Base-by-base conservation (phyloP, 2,797 vertebrate species). In the Lithobates sylvaticus region DNA sequence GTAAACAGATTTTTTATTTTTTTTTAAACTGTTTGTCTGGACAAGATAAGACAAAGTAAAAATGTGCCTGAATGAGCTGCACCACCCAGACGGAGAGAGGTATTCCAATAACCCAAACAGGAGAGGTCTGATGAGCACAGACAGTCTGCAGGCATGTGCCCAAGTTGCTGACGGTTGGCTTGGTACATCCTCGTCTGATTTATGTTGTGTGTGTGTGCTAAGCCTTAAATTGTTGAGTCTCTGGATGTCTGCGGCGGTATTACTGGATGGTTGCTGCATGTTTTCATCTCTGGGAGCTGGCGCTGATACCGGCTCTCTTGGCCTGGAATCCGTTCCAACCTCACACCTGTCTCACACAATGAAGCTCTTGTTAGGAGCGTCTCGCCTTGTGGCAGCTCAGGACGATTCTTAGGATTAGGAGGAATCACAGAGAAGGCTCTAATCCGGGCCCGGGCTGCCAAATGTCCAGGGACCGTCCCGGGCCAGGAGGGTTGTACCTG, bases 311-410 rank as follows among this genome's bases (percentile, higher is more conserved):
- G 84, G 90, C 88, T 70, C 83, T 88, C 88, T 85, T 95, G 95
- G 94, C 94, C 1, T 88, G 2, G 23, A 47, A 78, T 90, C 94
- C 90, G 88, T 83, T 90, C 91, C 93, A 92, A 90, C 94, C 94
- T 95, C 94, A 95, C 95, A 95, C 95, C 95, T 96, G 94, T 89
- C 93, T 90, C 91, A 94, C 91, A 96, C 95, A 96, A 96, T 95
- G 94, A 91, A 88, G 79, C 90, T 94, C 94, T 96, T 96, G 95
- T 96, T 94, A 91, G 88, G 87, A 61, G 76, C 91, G 90, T 91
- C 93, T 89, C 91, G 89, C 88, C 91, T 80, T 78, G 61, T 69
- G 79, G 89, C 89, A 79, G 91, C 39, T 12, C 23, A n/a, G 47
- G 58, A 42, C 34, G 76, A 32, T 77, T 77, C 76, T 81, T 83